Percentiles rank a stretch among this genome's conserved stretches.
These are phyloP conservation scores for Heptranchias perlo DNA, from an alignment of 2,113 vertebrate genomes.

Conservation along the genomic window DNA sequence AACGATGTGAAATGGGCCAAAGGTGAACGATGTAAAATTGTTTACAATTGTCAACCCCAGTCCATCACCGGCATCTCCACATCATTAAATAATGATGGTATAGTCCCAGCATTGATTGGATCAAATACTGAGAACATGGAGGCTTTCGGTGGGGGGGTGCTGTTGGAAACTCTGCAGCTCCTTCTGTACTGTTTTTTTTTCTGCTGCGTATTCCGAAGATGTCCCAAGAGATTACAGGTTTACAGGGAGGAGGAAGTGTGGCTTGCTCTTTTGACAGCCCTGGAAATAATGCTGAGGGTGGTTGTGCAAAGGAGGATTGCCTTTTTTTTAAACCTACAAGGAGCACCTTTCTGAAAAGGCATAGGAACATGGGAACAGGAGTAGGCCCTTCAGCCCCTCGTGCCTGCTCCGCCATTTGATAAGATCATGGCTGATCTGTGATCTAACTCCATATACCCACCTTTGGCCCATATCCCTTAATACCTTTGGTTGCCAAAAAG, in stretches of 20 bases:
- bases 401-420: too few relatives aligned
- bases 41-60: too few relatives aligned
- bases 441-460: too few relatives aligned
- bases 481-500: too few relatives aligned
- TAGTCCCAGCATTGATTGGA: neutral
- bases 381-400: too few relatives aligned
- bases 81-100: neutral
- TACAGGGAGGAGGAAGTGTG: neutral
- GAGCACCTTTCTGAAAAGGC: neutral
- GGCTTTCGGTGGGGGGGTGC: too few relatives aligned
- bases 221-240: neutral
- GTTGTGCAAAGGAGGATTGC: neutral
- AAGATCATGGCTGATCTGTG: too few relatives aligned
- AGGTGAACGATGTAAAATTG: too few relatives aligned
- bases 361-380: too few relatives aligned
- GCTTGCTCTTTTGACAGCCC: neutral
- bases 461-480: too few relatives aligned
- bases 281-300: neutral
- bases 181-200: neutral
- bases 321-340: neutral
- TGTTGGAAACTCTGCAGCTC: neutral
- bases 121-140: neutral
- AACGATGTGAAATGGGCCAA: too few relatives aligned
- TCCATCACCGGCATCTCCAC: too few relatives aligned
- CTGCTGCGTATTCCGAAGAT: neutral